Base-by-base conservation (phyloP, 2,797 vertebrate species). In the Hylomyscus alleni region DNA sequence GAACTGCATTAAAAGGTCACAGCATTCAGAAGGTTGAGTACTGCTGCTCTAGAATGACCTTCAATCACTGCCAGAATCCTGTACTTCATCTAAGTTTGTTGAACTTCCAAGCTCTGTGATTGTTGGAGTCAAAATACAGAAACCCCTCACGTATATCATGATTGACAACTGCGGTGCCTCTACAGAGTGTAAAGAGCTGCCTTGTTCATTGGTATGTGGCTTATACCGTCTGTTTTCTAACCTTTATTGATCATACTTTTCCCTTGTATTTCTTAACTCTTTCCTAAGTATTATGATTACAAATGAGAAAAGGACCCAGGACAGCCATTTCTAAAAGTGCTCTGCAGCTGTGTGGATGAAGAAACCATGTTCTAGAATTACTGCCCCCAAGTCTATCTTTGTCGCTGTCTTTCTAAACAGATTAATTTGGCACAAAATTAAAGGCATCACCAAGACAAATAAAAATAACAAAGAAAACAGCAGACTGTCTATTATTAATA, bases 401-500 rank as follows among this genome's bases (percentile, higher is more conserved):
- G 2, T 7, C n/a, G 40, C 6, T 72, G 31, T n/a, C 4, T 80
- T 81, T 88, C 29, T 40, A 93, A 47, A 29, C 54, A 95, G 82
- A 47, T 58, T 87, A 37, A 58, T 95, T 89, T 86, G 58, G 4
- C 11, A 85, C 0, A 11, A 81, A 97, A 93, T 54, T 40, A 92
- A 92, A 94, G 34, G 1, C 52, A 69, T 8, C 65, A 37, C 20
- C 92, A 95, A 95, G 90, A 94, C 60, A 94, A 77, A 96, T 80
- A 93, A 93, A 95, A 44, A 50, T 47, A 92, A 69, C 62, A 94
- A 91, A 78, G 34, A 92, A 87, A 20, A 85, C 73, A 67, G 92
- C 26, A 84, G 50, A 13, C 47, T 58, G 1, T 62, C 56, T 3
- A 85, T 87, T 86, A 54, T 62, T 92, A 91, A 47, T 77, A 93